These are phyloP conservation scores for Micromys minutus DNA, from an alignment of 2,113 vertebrate species.

Conservation along the genomic window DNA sequence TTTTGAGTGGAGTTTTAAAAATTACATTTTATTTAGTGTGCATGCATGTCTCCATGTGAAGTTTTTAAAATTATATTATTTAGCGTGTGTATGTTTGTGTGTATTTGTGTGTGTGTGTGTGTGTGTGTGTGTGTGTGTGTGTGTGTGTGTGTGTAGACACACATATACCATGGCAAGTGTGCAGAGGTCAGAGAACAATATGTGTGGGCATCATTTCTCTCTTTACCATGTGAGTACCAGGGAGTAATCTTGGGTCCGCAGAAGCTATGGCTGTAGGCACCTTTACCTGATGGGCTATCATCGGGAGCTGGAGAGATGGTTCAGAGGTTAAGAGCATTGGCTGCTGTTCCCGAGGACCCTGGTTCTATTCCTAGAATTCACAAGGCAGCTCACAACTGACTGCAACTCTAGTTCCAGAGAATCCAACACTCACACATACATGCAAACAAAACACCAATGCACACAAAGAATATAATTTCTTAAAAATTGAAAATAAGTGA, in stretches of 20 bases:
- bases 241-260: not conserved
- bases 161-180: not conserved
- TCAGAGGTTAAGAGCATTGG: too few relatives aligned
- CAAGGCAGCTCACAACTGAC: too few relatives aligned
- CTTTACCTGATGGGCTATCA: not conserved
- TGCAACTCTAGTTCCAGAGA: too few relatives aligned
- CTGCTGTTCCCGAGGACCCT: too few relatives aligned
- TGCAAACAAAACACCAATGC: too few relatives aligned
- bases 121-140: not conserved
- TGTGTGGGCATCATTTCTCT: not conserved
- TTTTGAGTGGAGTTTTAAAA: not conserved
- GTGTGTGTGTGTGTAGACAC: not conserved
- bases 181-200: not conserved
- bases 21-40: not conserved
- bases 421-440: too few relatives aligned
- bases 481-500: too few relatives aligned
- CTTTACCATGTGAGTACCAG: not conserved
- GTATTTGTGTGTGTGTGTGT: not conserved
- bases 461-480: too few relatives aligned
- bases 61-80: not conserved
- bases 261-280: too few relatives aligned
- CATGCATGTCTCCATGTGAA: not conserved
- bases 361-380: too few relatives aligned
- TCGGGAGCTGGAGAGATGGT: not conserved
- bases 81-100: too few relatives aligned